Evolutionary conservation across 1,140 invertebrate genomes (phyloP), one percentile per base, ranked within the genome.

Genomic region (Cyphomyrmex costatus): DNA sequence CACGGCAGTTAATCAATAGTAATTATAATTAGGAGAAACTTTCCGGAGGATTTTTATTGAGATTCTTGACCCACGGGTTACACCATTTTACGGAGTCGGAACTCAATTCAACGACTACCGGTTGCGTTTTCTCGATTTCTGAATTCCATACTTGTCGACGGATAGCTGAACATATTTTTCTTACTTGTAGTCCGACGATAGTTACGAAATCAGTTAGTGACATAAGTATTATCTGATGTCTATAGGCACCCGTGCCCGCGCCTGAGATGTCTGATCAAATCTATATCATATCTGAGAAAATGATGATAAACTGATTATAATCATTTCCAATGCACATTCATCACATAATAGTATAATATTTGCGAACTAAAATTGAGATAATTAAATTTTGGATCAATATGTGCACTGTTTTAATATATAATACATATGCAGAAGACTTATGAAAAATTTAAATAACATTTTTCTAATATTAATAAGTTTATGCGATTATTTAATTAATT

Each of bases 1-100:
- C 74, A 85, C 10, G 60, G 27, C 42, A 74, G 89, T 91, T 87
- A 88, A 89, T 86, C 68, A 71, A 76, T 86, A 77, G 86, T 86
- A 87, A 90, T 88, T 88, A 86, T 88, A 91, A 90, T 88, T 86
- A 91, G 30, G 84, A 88, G 88, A 91, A 89, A 90, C 77, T 85
- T 46, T 79, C 10, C 16, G 21, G 42, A 16, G 19, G 60, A 88
- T 61, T 89, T 91, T 90, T 90, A 90, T 91, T 71, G 91, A 58
- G 51, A 91, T 90, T 88, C 77, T 33, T 90, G 80, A 88, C 74
- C 83, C 78, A 14, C 24, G 24, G 80, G 86, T 91, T 88, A 89
- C 49, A 61, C 46, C 65, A 49, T 19, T 82, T 76, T 53, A 70
- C n/a, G 19, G 16, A 78, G 5, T 79, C 83, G 83, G 58, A 86